Evolutionary conservation across 2,888 invertebrate species (phyloP).

Genomic region (Ophonus ardosiacus): DNA sequence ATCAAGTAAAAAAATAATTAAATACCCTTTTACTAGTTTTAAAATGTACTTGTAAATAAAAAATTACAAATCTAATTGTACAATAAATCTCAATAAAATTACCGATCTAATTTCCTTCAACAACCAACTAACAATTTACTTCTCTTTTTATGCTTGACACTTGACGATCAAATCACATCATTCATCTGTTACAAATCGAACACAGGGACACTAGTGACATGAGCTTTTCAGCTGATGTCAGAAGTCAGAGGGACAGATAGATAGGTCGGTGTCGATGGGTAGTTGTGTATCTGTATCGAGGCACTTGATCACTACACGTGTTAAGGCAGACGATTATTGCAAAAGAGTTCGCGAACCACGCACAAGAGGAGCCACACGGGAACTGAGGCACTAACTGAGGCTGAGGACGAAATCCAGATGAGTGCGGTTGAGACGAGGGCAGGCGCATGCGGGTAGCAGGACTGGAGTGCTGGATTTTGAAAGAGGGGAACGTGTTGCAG

Average conservation of each 20-base stretch:
- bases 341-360: slow-evolving; percentile 1
- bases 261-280: neutral
- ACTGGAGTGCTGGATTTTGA: neutral
- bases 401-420: neutral
- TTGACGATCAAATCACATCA: neutral
- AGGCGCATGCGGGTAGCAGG: neutral
- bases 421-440: neutral
- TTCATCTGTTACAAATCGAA: neutral
- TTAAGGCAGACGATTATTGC: slow-evolving; percentile 55
- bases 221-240: neutral
- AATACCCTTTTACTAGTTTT: no score
- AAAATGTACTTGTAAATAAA: neutral
- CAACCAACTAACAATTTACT: neutral
- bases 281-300: neutral
- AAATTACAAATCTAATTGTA: neutral
- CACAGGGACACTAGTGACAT: neutral
- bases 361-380: neutral
- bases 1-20: no score
- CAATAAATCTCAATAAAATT: neutral
- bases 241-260: neutral
- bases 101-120: neutral
- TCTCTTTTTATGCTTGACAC: neutral
- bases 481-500: neutral
- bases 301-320: slow-evolving; percentile 49
- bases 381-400: slow-evolving; percentile 31